Conservation (phyloP, 2,888 invertebrate genomes). For the Rotaria macrura region DNA sequence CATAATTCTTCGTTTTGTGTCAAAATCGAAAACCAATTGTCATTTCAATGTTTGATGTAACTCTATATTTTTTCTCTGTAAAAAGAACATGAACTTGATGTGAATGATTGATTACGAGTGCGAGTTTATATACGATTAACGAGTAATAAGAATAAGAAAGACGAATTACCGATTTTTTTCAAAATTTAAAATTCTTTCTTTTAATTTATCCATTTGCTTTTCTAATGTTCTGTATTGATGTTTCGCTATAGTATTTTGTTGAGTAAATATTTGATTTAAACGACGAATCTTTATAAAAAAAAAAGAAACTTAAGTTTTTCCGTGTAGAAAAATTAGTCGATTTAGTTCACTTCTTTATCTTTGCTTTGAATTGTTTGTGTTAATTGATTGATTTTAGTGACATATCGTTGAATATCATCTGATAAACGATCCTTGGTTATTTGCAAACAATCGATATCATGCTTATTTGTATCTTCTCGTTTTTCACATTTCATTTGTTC, state of each 20-base stretch:
- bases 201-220: not conserved
- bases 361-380: not conserved
- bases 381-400: not conserved
- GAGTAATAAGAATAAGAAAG: not conserved
- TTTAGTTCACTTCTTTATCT: not conserved
- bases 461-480: not conserved
- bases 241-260: not conserved
- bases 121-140: no score
- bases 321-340: not conserved
- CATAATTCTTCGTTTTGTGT: no score
- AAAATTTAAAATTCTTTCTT: not conserved
- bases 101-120: no score
- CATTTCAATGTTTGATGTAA: no score
- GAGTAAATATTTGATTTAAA: not conserved
- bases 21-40: no score
- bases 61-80: no score
- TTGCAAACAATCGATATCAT: not conserved
- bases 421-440: not conserved
- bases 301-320: not conserved
- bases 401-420: not conserved
- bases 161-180: not conserved
- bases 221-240: constrained; percentile 16
- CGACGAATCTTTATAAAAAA: not conserved
- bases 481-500: not conserved
- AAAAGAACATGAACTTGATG: no score